Base-by-base conservation (phyloP, 2,888 invertebrate species). In the Cerastis rubricosa region DNA sequence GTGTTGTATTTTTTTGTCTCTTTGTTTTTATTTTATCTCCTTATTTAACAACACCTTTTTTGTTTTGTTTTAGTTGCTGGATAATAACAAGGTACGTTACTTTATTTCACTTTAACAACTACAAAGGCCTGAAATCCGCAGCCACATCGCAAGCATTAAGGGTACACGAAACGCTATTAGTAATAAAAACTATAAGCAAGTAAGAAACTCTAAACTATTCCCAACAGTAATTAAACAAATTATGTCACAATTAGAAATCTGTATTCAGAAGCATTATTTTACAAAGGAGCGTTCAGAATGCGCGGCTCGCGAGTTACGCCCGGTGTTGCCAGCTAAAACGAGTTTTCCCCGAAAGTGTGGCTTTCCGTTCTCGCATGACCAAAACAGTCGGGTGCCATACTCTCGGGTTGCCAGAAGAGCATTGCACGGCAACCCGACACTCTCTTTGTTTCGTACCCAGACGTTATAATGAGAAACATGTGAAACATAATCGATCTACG, bases 391-490 rank as follows among this genome's bases (percentile, higher is more conserved):
- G 89, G 88, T 88, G 89, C 88, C 84, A 85, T 87, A 84, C 81
- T 86, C 91, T 92, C 93, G 81, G 89, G 91, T 92, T 92, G 91
- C 93, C 89, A 90, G 90, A 91, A 93, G 93, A 93, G 94, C 93
- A 93, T 93, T 94, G 94, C 92, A 93, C 87, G 88, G 94, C 87
- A 94, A 96, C 92, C 86, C 90, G 94, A 96, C 82, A 90, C 94
- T 84, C 91, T 92, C 96, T 96, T 96, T 96, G 96, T 96, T 96
- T 95, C 95, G 92, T 91, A 91, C 92, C 88, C 94, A 95, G 95
- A 95, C 95, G 94, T 90, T 94, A 94, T 96, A 96, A 96, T 95
- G 95, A 96, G 96, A 95, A 95, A 94, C 95, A 95, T 94, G 94
- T 94, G 96, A 94, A 95, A 94, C 91, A 93, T 93, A 94, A 95